Base-by-base conservation (phyloP, 1,140 invertebrate genomes). In the Macrosteles quadrilineatus region DNA sequence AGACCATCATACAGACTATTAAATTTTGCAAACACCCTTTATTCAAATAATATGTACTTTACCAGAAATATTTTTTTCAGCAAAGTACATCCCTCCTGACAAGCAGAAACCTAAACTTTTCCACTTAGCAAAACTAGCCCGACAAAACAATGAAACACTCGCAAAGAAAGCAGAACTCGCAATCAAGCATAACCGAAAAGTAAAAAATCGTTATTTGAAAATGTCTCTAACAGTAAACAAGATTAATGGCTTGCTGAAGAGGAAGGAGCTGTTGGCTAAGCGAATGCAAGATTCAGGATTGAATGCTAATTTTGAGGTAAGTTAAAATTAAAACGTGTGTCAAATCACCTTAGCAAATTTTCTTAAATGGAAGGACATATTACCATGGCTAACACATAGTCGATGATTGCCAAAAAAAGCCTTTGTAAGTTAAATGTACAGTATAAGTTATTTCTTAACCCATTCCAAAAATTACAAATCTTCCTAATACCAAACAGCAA, bases 61-160 rank as follows among this genome's bases (percentile, higher is more conserved):
- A n/a, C n/a, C n/a, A n/a, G n/a, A n/a, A n/a, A n/a, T n/a, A n/a
- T 70, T 62, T 67, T 72, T 81, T 79, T 63, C 72, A 85, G 84
- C 85, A 19, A 76, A 80, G 12, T 87, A 82, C 71, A 82, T 88
- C 72, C 82, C 86, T 36, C 82, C 83, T 11, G 85, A 86, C 59
- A 81, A 85, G 71, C 82, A 87, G 72, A 80, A 74, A 73, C 77
- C 75, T 77, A 75, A 74, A 4, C 32, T 68, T 21, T 73, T 75
- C 67, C 59, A 65, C 36, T 68, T 65, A 45, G 62, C 43, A 19
- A 59, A 59, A 2, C 50, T 47, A 17, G 29, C 59, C 21, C n/a
- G 29, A 4, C 3, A 17, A 27, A 62, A 40, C n/a, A 30, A 29
- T 23, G 47, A 25, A 40, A 40, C 25, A 11, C 17, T 62, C 23